Evolutionary conservation across 2,113 vertebrate species (phyloP).

Genomic region (Chascanopsetta lugubris): DNA sequence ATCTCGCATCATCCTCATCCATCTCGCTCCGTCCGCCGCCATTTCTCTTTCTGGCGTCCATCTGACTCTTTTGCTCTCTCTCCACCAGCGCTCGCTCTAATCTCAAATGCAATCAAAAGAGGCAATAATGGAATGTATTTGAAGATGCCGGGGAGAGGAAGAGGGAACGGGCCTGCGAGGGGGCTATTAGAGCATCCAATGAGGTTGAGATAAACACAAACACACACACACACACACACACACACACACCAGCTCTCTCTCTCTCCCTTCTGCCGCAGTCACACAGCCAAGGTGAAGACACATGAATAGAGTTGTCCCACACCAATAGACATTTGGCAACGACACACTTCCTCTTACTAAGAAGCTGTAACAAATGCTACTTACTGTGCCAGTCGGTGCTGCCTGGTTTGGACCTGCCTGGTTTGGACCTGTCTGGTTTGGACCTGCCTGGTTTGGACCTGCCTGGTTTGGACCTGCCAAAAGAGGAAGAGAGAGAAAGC

Average conservation of each 20-base stretch:
- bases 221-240: slow-evolving; percentile 19
- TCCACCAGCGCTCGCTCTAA: slow-evolving; percentile 55
- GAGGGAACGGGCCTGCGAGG: slow-evolving; percentile 31
- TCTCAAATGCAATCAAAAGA: slow-evolving; percentile 79
- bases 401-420: slow-evolving; percentile 48
- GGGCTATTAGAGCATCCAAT: slow-evolving; percentile 49
- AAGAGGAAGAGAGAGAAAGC: slow-evolving; percentile 1
- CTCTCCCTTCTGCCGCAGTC: slow-evolving; percentile 22
- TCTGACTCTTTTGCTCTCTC: slow-evolving; percentile 43
- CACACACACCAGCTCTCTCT: slow-evolving; percentile 11
- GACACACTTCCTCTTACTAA: slow-evolving; percentile 60
- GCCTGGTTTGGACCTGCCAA: slow-evolving; percentile 48
- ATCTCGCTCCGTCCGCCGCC: slow-evolving; percentile 36
- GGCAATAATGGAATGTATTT: slow-evolving; percentile 67
- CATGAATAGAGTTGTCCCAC: slow-evolving; percentile 63
- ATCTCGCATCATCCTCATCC: slow-evolving; percentile 44
- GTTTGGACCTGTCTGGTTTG: no score
- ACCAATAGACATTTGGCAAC: slow-evolving; percentile 61
- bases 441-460: no score
- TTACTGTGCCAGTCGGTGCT: slow-evolving; percentile 50
- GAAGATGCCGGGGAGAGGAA: slow-evolving; percentile 37
- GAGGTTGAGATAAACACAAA: slow-evolving; percentile 55
- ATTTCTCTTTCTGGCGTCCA: slow-evolving; percentile 33
- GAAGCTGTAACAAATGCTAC: slow-evolving; percentile 32
- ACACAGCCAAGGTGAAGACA: slow-evolving; percentile 63